Conservation (phyloP, 2,113 vertebrate species). For the Thomomys bottae region DNA sequence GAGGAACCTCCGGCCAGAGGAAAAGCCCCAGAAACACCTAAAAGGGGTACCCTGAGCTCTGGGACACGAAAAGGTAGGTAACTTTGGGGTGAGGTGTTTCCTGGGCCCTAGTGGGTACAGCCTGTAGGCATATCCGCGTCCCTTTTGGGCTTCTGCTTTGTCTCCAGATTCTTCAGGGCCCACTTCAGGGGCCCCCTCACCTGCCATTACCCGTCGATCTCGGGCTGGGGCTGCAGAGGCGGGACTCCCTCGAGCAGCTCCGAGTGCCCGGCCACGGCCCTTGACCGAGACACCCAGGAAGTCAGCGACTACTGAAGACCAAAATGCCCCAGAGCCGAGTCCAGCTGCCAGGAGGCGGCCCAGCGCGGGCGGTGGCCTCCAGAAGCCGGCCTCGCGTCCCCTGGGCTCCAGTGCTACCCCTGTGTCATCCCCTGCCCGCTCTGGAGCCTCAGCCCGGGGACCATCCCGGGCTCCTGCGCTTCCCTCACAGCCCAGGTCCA, state of each 20-base stretch:
- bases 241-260: constrained; percentile 35
- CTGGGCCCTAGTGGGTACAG: background rate
- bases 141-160: constrained; percentile 18
- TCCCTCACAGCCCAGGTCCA: constrained; percentile 34
- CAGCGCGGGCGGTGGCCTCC: constrained; percentile 62
- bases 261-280: background rate
- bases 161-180: constrained; percentile 59
- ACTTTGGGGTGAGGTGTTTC: background rate
- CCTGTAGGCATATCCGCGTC: background rate
- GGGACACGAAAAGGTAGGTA: constrained; percentile 53
- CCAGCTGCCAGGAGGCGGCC: constrained; percentile 46
- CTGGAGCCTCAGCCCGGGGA: constrained; percentile 4
- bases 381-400: constrained; percentile 46
- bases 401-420: constrained; percentile 14
- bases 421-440: constrained; percentile 49
- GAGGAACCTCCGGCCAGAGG: constrained; percentile 58
- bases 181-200: constrained; percentile 15
- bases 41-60: background rate
- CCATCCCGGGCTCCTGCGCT: constrained; percentile 2
- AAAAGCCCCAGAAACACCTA: constrained; percentile 45
- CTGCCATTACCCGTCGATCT: constrained; percentile 12
- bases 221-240: constrained; percentile 42
- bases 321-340: background rate
- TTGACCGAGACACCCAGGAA: constrained; percentile 13
- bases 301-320: background rate